These are phyloP conservation scores for Pemphredon lugubris DNA, from an alignment of 2,888 invertebrate species.

Conservation along the genomic window DNA sequence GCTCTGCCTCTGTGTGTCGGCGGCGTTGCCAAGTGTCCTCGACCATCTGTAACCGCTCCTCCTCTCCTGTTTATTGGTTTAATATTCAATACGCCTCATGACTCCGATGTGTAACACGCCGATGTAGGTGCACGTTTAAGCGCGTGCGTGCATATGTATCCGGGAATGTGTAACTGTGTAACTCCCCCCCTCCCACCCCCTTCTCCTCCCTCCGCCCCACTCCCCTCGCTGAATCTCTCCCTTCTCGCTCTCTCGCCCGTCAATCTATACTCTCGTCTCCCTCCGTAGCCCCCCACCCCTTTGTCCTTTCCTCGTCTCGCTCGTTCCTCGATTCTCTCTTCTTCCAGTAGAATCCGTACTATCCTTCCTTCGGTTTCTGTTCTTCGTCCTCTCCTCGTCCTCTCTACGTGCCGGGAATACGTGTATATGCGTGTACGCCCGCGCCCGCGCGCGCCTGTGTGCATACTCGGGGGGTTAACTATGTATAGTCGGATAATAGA, in stretches of 20 bases:
- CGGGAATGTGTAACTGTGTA: constrained; percentile 47
- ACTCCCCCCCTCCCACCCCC: constrained; percentile 20
- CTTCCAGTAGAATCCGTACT: constrained; percentile 34
- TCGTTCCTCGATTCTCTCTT: constrained; percentile 32
- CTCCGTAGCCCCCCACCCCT: constrained; percentile 38
- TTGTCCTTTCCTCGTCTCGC: constrained; percentile 40
- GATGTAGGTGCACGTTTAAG: constrained; percentile 56
- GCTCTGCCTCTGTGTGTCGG: constrained; percentile 60
- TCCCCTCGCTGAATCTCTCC: neutral
- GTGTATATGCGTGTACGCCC: constrained; percentile 6
- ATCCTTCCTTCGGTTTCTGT: neutral
- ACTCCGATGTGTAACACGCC: constrained; percentile 62
- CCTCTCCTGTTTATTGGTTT: constrained; percentile 71
- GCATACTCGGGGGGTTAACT: constrained; percentile 61
- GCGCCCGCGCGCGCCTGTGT: constrained; percentile 43
- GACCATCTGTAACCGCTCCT: constrained; percentile 71
- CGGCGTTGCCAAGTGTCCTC: constrained; percentile 72
- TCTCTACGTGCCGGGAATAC: constrained; percentile 5
- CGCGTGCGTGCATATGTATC: constrained; percentile 58
- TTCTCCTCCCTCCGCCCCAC: neutral
- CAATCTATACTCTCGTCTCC: constrained; percentile 28
- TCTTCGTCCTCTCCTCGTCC: constrained; percentile 36
- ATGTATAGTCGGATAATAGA: constrained; percentile 67
- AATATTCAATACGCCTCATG: constrained; percentile 72
- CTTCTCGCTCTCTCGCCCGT: constrained; percentile 20